Base-by-base conservation (phyloP, 2,113 vertebrate genomes). In the Callocephalon fimbriatum region DNA sequence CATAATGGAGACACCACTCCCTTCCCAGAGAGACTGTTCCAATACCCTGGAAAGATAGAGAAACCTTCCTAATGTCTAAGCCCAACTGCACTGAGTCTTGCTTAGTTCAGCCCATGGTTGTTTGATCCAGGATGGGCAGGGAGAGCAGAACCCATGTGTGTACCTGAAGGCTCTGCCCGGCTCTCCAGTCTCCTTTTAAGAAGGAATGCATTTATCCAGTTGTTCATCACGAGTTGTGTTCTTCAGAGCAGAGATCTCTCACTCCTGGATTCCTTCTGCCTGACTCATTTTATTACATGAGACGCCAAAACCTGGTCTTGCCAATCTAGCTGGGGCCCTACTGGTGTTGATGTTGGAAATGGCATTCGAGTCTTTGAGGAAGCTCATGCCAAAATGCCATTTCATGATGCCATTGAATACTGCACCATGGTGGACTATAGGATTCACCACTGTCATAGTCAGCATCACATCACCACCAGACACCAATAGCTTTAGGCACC, bases 361-460 rank as follows among this genome's bases (percentile, higher is more conserved):
- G 65, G 7, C 51, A 27, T 31, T 63, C 47, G 38, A 42, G 31
- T 42, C 61, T 68, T 25, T 47, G 38, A 70, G 44, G 61, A 48
- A 47, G 40, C 42, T 93, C 7, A 2, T 53, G n/a, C 29, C 81
- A 90, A 66, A 25, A 22, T 56, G 32, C 18, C 18, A 0, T 20
- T 4, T 37, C 42, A n/a, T 63, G 47, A 27, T 78, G 71, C 53
- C 19, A 3, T 29, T 32, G 32, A 3, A 1, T 44, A 8, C 42
- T 63, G 51, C 1, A 1, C 40, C 4, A 0, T 29, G 58, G 47
- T 47, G n/a, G 47, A 3, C 16, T 62, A 4, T 7, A 44, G 66
- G n/a, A 51, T 58, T 63, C 76, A 82, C 31, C 59, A 53, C 14
- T 18, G 5, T 26, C 80, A 76, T 31, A 62, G 31, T 26, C 53